Evolutionary conservation across 1,140 invertebrate species (phyloP).

Genomic region (Ericerus pela): DNA sequence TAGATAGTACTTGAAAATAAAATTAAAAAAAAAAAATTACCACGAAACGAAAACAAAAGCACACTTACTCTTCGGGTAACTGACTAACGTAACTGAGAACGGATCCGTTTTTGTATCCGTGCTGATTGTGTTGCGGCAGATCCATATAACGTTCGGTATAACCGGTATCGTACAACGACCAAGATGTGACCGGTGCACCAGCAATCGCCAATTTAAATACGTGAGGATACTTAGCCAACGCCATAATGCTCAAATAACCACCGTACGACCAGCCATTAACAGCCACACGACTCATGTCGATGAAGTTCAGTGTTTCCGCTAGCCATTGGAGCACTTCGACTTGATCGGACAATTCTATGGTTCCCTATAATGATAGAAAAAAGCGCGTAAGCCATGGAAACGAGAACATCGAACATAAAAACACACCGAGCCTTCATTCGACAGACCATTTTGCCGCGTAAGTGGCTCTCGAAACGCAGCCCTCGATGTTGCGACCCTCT

Average conservation of each 20-base stretch:
- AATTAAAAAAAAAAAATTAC: slow-evolving; percentile 16
- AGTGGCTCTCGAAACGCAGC: slow-evolving; percentile 75
- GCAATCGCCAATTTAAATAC: slow-evolving; percentile 82
- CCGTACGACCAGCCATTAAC: slow-evolving; percentile 99
- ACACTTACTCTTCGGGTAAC: slow-evolving; percentile 76
- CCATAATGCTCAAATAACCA: slow-evolving; percentile 74
- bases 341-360: slow-evolving; percentile 89
- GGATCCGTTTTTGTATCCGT: slow-evolving; percentile 62
- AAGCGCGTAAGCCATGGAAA: neutral
- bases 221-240: slow-evolving; percentile 62
- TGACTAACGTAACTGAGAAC: slow-evolving; percentile 63
- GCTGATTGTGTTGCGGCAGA: slow-evolving; percentile 60
- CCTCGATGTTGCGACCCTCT: slow-evolving; percentile 87
- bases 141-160: slow-evolving; percentile 98
- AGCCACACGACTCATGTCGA: slow-evolving; percentile 82
- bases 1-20: slow-evolving; percentile 5
- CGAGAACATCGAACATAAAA: too few relatives aligned
- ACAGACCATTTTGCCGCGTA: slow-evolving; percentile 64
- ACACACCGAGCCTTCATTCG: neutral
- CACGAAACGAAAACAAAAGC: neutral
- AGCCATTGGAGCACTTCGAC: slow-evolving; percentile 84
- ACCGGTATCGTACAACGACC: slow-evolving; percentile 87
- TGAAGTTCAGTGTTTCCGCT: slow-evolving; percentile 65
- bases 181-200: slow-evolving; percentile 92
- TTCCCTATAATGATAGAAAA: slow-evolving; percentile 42